A percentile compares a stretch with the other conserved stretches of the same genome.
phyloP scores from a whole-genome alignment of 2,888 invertebrate genomes.

The Dendrolimus houi region DNA sequence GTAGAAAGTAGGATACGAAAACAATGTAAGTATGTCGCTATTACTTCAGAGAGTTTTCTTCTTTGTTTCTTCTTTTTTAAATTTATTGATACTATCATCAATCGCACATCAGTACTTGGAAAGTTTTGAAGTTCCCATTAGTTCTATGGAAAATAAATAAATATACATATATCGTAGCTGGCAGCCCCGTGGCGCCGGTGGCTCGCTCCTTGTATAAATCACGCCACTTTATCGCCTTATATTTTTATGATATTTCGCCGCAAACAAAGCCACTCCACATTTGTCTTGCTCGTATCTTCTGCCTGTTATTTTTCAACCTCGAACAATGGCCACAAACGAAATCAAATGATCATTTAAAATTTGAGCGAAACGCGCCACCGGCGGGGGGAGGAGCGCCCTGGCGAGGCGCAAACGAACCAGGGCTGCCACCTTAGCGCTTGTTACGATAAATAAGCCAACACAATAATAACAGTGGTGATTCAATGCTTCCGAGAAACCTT shows the following conservation, averaged over 20 bases:
- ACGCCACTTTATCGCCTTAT: slow-evolving; percentile 49
- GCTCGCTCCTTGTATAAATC: slow-evolving; percentile 31
- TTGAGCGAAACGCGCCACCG: slow-evolving; percentile 22
- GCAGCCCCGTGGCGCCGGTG: slow-evolving; percentile 1
- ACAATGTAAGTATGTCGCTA: too few species aligned
- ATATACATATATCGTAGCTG: neutral
- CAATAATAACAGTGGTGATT: too few species aligned
- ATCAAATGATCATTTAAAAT: slow-evolving; percentile 61
- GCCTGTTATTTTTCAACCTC: slow-evolving; percentile 35
- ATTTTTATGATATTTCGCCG: slow-evolving; percentile 55
- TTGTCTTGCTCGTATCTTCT: slow-evolving; percentile 48
- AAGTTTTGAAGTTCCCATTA: too few species aligned
- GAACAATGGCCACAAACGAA: slow-evolving; percentile 39
- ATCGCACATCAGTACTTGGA: too few species aligned
- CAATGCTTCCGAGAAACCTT: too few species aligned
- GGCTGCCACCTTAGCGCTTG: too few species aligned
- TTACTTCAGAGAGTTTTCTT: too few species aligned
- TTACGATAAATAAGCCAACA: too few species aligned
- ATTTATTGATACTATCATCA: too few species aligned
- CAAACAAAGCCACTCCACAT: slow-evolving; percentile 55
- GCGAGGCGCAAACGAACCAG: neutral
- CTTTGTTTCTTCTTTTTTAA: too few species aligned
- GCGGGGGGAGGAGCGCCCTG: slow-evolving; percentile 3
- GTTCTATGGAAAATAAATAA: neutral
- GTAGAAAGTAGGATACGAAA: too few species aligned